Evolutionary conservation across 1,140 invertebrate genomes (phyloP).

Genomic region (Dendrolimus punctatus): DNA sequence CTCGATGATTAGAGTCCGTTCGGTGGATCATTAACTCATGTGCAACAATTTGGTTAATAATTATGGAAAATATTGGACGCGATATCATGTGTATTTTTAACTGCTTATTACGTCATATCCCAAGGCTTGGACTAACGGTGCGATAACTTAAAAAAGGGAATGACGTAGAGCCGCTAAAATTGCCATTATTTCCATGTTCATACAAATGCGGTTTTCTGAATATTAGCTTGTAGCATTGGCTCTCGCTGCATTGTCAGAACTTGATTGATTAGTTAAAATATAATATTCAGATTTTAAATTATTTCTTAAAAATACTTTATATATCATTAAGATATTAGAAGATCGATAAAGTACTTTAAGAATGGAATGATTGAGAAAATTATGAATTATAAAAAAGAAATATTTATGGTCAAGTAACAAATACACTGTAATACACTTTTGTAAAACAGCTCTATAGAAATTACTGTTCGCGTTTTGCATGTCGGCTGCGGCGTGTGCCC

Average conservation of each 20-base stretch:
- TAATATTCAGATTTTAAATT: too few species aligned
- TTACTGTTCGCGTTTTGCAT: constrained; percentile 20
- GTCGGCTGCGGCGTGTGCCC: constrained; percentile 24
- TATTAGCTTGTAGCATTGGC: too few species aligned
- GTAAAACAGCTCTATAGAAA: constrained; percentile 4
- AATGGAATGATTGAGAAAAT: too few species aligned
- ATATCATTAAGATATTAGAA: too few species aligned
- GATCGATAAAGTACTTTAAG: too few species aligned
- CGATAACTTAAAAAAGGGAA: constrained; percentile 24
- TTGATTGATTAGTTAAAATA: too few species aligned
- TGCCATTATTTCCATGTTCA: too few species aligned
- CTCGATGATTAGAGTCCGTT: constrained; percentile 29
- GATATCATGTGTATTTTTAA: constrained; percentile 44
- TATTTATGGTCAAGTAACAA: too few species aligned
- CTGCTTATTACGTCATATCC: constrained; percentile 47
- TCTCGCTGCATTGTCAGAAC: too few species aligned
- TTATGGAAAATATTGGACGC: constrained; percentile 54
- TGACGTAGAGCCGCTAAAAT: constrained; percentile 17
- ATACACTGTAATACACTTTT: background rate
- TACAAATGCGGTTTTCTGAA: too few species aligned
- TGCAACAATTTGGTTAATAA: constrained; percentile 47
- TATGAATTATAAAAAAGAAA: too few species aligned
- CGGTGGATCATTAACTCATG: constrained; percentile 36
- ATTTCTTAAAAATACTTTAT: too few species aligned
- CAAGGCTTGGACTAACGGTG: constrained; percentile 40